Percentiles rank a stretch among this genome's conserved stretches.
These are phyloP conservation scores for Dryobota labecula DNA, from an alignment of 2,888 invertebrate species.

Conservation along the genomic window DNA sequence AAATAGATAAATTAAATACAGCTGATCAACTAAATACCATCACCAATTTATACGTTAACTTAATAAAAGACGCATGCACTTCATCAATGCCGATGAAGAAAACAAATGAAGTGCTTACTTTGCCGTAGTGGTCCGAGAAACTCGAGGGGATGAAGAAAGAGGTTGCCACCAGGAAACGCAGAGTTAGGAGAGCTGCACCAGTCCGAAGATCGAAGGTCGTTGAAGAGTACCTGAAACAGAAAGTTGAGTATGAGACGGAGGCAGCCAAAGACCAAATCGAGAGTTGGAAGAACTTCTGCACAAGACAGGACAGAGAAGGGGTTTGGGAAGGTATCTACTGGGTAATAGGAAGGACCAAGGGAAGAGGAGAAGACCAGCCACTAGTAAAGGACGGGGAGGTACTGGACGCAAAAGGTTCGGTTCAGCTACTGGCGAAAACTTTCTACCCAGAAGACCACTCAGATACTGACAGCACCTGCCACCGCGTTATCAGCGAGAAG, in stretches of 20 bases:
- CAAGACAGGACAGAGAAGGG: slow-evolving; percentile 49
- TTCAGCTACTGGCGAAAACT: too few species aligned
- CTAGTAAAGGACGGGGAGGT: not conserved
- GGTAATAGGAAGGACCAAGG: slow-evolving; percentile 7
- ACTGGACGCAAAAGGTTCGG: slow-evolving; percentile 18
- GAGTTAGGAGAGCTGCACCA: not conserved
- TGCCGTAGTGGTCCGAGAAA: slow-evolving; percentile 57
- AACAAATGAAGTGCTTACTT: slow-evolving; percentile 6
- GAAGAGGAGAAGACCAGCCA: slow-evolving; percentile 1
- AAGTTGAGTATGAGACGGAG: not conserved
- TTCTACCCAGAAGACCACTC: too few species aligned
- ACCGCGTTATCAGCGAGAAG: not conserved
- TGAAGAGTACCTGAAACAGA: not conserved
- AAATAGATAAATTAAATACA: slow-evolving; percentile 11
- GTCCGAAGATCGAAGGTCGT: not conserved
- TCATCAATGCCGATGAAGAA: slow-evolving; percentile 34
- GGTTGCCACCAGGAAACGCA: not conserved
- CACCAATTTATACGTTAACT: not conserved
- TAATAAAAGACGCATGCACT: slow-evolving; percentile 1
- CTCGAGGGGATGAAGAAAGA: slow-evolving; percentile 25
- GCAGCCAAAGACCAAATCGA: not conserved
- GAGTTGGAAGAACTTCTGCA: slow-evolving; percentile 44
- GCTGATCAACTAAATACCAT: not conserved
- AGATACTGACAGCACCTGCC: not conserved
- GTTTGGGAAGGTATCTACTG: slow-evolving; percentile 10